Evolutionary conservation across 2,113 vertebrate species (phyloP).

Genomic region (Stomatorhinus ivindoensis): DNA sequence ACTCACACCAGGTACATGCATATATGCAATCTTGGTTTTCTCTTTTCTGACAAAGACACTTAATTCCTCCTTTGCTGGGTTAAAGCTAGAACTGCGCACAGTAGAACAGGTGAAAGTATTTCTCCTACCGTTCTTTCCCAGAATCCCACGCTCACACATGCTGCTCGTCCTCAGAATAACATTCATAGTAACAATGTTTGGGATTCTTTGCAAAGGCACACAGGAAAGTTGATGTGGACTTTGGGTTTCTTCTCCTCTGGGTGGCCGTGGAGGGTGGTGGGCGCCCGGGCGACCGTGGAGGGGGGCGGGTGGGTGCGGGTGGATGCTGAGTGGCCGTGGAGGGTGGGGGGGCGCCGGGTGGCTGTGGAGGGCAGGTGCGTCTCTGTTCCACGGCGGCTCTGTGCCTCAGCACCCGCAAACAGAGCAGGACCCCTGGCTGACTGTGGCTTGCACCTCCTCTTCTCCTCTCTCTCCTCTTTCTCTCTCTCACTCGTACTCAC

Average conservation of each 20-base stretch:
- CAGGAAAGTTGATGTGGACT: neutral
- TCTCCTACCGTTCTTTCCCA: neutral
- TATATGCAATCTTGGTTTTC: neutral
- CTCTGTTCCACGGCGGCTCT: too few relatives aligned
- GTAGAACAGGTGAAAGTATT: neutral
- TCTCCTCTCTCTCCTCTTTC: neutral
- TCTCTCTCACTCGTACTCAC: neutral
- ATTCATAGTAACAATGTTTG: neutral
- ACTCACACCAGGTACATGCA: conserved; percentile 7
- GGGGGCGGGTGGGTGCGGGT: neutral
- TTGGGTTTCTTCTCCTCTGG: neutral
- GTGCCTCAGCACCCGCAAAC: neutral
- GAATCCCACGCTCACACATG: neutral
- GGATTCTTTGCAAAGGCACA: neutral
- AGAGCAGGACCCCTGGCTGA: conserved; percentile 12
- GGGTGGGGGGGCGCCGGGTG: neutral
- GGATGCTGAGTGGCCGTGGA: neutral
- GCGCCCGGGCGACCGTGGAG: neutral
- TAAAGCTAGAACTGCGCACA: neutral
- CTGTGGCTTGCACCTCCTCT: neutral
- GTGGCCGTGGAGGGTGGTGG: neutral
- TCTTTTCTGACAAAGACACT: neutral
- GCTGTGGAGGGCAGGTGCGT: neutral
- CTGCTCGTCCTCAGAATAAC: neutral
- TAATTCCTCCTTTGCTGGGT: neutral